Base-by-base conservation (phyloP, 2,113 vertebrate genomes). In the Campylorhamphus procurvoides region DNA sequence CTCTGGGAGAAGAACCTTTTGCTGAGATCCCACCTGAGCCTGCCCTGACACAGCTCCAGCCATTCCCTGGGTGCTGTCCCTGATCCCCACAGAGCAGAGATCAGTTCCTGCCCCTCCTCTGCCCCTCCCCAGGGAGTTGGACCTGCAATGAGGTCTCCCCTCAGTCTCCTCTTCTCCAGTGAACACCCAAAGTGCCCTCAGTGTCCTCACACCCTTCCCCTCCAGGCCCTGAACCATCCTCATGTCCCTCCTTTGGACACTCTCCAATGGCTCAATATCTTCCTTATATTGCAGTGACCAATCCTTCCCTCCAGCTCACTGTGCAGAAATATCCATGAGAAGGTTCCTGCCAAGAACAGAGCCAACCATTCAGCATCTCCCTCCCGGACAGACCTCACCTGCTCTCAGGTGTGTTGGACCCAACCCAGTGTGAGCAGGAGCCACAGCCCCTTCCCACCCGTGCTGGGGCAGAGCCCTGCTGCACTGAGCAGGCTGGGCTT, bases 341-440 rank as follows among this genome's bases (percentile, higher is more conserved):
- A 12, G 9, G 39, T 20, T 76, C 50, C 66, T 50, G 60, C 66
- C 3, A 0, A 4, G 23, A 27, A 33, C 2, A 18, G 39, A 13
- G 8, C 40, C 22, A 22, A 31, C 63, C 49, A 50, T 13, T 13
- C 77, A 72, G 60, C 64, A 17, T 37, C 31, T 87, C 22, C 49
- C 42, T 55, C 12, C 1, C 40, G 37, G 33, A 24, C 44, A 37
- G 27, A 46, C 18, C 3, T 24, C 56, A 24, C 20, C 3, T 0
- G 33, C 18, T 42, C 28, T 49, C 7, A 37, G 68, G 33, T 3
- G 9, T 47, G 27, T 15, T 53, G 44, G 42, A 64, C n/a, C 12
- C 1, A 1, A 16, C 27, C 33, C 39, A 19, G 50, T 0, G 1
- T 17, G 42, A 50, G 63, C 18, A 63, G 1, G 2, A 80, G 52